A percentile compares a stretch with the other conserved stretches of the same genome.
Evolutionary conservation across 2,113 vertebrate species (phyloP).

Genomic region (Leptocoma aspasia): DNA sequence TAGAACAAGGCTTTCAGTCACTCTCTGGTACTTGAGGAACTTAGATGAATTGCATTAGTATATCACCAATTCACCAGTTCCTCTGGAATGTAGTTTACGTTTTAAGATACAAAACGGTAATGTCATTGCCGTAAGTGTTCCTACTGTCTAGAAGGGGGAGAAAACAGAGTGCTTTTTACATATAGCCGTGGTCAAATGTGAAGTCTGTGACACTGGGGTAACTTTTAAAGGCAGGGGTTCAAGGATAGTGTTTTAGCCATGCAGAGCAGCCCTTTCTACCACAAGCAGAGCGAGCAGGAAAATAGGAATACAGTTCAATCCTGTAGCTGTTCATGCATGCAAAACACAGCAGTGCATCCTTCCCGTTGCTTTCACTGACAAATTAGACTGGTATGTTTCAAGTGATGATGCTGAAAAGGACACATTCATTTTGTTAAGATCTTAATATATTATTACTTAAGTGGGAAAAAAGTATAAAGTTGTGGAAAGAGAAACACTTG

Average conservation of each 20-base stretch:
- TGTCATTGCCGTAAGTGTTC: neutral
- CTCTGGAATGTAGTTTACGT: neutral
- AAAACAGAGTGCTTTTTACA: neutral
- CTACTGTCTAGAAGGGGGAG: neutral
- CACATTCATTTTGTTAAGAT: neutral
- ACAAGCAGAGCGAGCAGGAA: neutral
- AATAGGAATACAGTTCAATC: neutral
- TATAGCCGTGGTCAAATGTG: neutral
- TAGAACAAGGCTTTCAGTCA: neutral
- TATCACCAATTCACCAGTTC: neutral
- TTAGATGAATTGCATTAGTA: accelerated
- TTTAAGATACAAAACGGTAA: neutral
- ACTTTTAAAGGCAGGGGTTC: neutral
- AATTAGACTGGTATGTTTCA: neutral
- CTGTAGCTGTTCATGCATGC: neutral
- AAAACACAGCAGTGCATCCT: neutral
- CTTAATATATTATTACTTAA: neutral
- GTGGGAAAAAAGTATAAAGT: neutral
- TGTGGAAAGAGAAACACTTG: neutral
- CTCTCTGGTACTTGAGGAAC: neutral
- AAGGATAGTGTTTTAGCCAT: neutral
- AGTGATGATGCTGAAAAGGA: neutral
- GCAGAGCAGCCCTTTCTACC: neutral
- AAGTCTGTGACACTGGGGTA: neutral
- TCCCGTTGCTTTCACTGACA: neutral